Conservation (phyloP, 2,797 vertebrate genomes). For the Sciaenops ocellatus region DNA sequence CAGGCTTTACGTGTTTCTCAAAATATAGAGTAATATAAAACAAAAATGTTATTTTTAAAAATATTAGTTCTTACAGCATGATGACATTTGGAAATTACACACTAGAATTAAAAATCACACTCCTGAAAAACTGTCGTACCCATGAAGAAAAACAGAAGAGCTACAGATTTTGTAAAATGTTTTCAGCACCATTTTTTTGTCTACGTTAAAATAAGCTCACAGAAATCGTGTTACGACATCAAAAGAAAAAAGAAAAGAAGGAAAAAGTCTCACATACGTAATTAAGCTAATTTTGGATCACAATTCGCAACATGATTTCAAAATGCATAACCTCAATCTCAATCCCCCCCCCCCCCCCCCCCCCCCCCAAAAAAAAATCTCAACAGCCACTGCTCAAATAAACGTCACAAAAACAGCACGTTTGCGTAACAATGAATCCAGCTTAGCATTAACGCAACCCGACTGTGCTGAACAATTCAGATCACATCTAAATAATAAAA, state of each 20-base stretch:
- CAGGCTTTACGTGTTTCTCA: constrained; percentile 12
- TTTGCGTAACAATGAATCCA: constrained; percentile 29
- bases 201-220: constrained; percentile 38
- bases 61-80: constrained; percentile 51
- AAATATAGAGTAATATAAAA: constrained; percentile 40
- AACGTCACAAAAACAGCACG: constrained; percentile 18
- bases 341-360: neutral
- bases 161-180: constrained; percentile 32
- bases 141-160: constrained; percentile 34
- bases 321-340: constrained; percentile 30
- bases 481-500: neutral
- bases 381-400: constrained; percentile 15
- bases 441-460: constrained; percentile 16
- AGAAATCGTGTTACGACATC: constrained; percentile 17
- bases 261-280: constrained; percentile 1
- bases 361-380: neutral
- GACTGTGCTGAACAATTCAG: constrained; percentile 15
- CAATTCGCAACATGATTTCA: constrained; percentile 21
- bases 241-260: neutral
- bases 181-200: constrained; percentile 65
- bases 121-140: constrained; percentile 50
- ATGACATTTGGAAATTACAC: constrained; percentile 48
- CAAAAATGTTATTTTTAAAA: constrained; percentile 3
- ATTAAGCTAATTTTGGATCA: constrained; percentile 21
- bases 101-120: constrained; percentile 42